Evolutionary conservation across 2,113 vertebrate genomes (phyloP).

Genomic region (Phylloscopus trochiloides): DNA sequence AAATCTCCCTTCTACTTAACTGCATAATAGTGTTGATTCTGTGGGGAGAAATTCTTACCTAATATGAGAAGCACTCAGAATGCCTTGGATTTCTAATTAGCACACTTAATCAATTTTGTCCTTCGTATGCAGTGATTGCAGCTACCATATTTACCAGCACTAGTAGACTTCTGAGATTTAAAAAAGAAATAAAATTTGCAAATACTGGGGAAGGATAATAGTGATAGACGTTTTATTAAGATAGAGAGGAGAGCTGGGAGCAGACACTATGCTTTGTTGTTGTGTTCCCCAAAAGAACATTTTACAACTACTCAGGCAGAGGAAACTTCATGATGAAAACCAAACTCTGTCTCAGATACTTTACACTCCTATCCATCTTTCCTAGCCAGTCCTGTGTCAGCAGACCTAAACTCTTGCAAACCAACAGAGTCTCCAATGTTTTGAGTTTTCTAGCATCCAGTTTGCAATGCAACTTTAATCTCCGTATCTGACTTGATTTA

Average conservation of each 20-base stretch:
- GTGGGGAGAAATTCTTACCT: neutral
- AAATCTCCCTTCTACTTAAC: neutral
- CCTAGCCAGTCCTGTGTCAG: neutral
- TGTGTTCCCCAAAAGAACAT: neutral
- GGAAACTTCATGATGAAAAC: neutral
- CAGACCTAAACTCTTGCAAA: neutral
- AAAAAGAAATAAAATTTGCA: neutral
- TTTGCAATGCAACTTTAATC: neutral
- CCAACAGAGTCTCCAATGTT: neutral
- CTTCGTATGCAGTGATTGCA: neutral
- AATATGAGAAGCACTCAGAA: neutral
- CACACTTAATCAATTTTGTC: neutral
- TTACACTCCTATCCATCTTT: neutral
- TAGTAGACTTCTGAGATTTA: neutral
- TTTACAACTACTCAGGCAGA: neutral
- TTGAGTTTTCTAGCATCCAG: neutral
- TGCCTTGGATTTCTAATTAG: neutral
- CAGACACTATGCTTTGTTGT: neutral
- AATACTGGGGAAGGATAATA: neutral
- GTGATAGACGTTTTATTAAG: neutral
- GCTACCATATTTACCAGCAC: neutral
- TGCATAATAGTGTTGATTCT: neutral
- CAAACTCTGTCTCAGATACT: neutral
- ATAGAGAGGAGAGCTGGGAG: neutral
- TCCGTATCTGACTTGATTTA: neutral